phyloP scores from a whole-genome alignment of 2,888 invertebrate species.

The Fragum fragum region DNA sequence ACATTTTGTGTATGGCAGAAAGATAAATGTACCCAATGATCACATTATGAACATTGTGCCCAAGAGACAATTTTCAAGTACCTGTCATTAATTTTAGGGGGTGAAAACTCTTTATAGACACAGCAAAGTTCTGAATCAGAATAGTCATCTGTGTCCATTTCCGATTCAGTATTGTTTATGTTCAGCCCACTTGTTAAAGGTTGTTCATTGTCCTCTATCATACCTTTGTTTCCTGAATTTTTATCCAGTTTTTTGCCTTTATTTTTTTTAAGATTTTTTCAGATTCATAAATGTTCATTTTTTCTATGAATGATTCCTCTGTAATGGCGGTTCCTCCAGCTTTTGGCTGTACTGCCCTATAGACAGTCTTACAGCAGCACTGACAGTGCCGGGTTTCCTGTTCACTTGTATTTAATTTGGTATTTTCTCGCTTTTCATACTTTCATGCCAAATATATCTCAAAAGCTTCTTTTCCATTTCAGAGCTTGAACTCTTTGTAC shows the following conservation, averaged over 20 bases:
- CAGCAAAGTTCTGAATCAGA: slow-evolving; percentile 12
- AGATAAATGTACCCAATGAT: slow-evolving; percentile 3
- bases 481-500: slow-evolving; percentile 9
- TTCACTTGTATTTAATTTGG: not conserved
- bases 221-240: not conserved
- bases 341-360: not conserved
- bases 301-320: not conserved
- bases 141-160: not conserved
- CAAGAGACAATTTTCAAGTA: not conserved
- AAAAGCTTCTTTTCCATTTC: not conserved
- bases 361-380: not conserved
- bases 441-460: not conserved
- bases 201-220: not conserved
- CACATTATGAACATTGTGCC: not conserved
- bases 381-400: not conserved
- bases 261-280: not conserved
- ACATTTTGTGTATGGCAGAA: not conserved
- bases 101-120: not conserved
- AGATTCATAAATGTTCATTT: not conserved
- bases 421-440: not conserved
- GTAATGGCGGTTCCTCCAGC: slow-evolving; percentile 15
- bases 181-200: slow-evolving; percentile 8
- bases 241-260: not conserved
- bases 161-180: not conserved
- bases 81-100: not conserved